A percentile compares a stretch with the other conserved stretches of the same genome.
phyloP scores from a whole-genome alignment of 2,113 vertebrate genomes.

The Gymnogyps californianus region DNA sequence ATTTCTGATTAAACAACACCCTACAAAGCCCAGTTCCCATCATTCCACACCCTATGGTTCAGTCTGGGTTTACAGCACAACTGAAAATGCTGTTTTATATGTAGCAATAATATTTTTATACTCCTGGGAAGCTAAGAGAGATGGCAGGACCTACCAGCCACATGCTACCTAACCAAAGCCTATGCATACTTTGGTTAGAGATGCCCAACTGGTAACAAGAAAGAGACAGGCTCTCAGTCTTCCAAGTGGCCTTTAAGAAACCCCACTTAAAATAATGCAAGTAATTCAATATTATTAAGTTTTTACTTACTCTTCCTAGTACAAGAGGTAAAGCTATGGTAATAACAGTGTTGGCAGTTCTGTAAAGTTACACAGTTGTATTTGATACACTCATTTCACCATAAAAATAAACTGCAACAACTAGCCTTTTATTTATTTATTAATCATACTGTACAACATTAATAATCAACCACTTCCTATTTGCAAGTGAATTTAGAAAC shows the following conservation, averaged over 20 bases:
- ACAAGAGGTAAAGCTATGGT: background rate
- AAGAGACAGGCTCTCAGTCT: background rate
- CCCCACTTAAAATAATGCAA: background rate
- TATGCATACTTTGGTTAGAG: background rate
- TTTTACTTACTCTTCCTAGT: background rate
- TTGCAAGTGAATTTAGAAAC: background rate
- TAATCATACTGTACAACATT: background rate
- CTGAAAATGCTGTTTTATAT: background rate
- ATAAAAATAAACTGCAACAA: background rate
- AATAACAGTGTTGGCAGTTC: background rate
- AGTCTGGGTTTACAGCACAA: background rate
- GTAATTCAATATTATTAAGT: background rate
- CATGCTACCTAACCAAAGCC: background rate
- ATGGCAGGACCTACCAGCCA: background rate
- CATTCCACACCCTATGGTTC: background rate
- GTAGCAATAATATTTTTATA: background rate
- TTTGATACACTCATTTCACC: background rate
- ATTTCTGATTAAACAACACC: background rate
- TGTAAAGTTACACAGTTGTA: background rate
- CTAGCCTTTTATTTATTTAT: background rate
- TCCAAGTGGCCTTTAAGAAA: background rate
- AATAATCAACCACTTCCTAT: background rate
- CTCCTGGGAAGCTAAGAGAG: background rate
- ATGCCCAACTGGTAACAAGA: background rate
- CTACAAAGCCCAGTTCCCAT: background rate